Evolutionary conservation across 37 sponge, comb jelly and placozoan genomes (phyloP).

Genomic region (Oopsacas minuta): DNA sequence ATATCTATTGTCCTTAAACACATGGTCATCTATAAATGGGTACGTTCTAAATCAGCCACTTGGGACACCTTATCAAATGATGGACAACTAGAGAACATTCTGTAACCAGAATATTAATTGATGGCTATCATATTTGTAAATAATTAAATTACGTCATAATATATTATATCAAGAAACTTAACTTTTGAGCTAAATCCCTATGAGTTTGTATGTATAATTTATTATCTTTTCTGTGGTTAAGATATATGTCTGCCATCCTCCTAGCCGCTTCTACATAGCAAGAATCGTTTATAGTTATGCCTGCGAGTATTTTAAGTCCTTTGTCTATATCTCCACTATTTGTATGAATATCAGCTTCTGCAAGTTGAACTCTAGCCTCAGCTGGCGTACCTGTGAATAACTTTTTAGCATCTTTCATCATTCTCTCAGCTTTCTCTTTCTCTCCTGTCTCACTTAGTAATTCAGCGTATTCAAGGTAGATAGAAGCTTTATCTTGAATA

Average conservation of each 20-base stretch:
- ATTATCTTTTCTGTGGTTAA: slow-evolving; percentile 49
- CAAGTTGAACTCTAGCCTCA: slow-evolving; percentile 62
- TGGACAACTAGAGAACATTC: too few relatives aligned
- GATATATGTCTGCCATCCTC: slow-evolving; percentile 87
- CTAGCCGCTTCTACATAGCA: slow-evolving; percentile 73
- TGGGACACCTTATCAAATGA: too few relatives aligned
- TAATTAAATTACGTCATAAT: background rate
- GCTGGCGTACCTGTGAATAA: slow-evolving; percentile 63
- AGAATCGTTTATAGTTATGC: slow-evolving; percentile 51
- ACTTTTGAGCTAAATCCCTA: slow-evolving; percentile 20
- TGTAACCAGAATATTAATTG: too few relatives aligned
- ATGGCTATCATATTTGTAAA: background rate
- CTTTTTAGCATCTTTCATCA: slow-evolving; percentile 83
- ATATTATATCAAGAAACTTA: background rate
- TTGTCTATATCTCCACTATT: slow-evolving; percentile 51
- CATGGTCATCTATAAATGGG: too few relatives aligned
- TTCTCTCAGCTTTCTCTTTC: slow-evolving; percentile 62
- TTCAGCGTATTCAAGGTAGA: slow-evolving; percentile 16
- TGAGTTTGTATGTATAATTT: slow-evolving; percentile 55
- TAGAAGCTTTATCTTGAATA: slow-evolving; percentile 4
- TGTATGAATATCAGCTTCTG: slow-evolving; percentile 66
- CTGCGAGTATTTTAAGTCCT: slow-evolving; percentile 51
- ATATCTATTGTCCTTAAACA: too few relatives aligned
- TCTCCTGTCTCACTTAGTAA: background rate
- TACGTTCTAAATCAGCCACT: too few relatives aligned